A percentile compares a stretch with the other conserved stretches of the same genome.
Evolutionary conservation across 2,113 vertebrate species (phyloP).

Genomic region (Gobio gobio): DNA sequence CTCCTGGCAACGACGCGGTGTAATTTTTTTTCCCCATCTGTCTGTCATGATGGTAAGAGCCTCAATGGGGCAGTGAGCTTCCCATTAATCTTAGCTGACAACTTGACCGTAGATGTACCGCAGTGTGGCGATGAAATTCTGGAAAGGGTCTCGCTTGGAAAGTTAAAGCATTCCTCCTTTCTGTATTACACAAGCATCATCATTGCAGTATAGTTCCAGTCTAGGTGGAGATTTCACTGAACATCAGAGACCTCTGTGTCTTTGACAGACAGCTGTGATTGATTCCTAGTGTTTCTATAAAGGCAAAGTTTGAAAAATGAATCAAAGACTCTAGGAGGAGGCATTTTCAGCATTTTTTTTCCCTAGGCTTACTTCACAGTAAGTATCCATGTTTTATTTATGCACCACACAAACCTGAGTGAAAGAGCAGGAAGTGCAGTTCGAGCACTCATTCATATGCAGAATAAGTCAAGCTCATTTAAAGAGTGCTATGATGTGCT

Average conservation of each 20-base stretch:
- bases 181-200: conserved; percentile 1
- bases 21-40: not conserved
- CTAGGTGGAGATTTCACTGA: conserved; percentile 9
- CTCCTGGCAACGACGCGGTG: not conserved
- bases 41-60: conserved; percentile 19
- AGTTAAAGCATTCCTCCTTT: conserved; percentile 27
- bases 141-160: conserved; percentile 12
- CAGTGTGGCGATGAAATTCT: conserved; percentile 31
- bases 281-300: conserved; percentile 27
- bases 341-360: conserved; percentile 17
- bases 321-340: conserved; percentile 36
- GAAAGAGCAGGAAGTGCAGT: not conserved
- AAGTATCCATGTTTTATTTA: conserved; percentile 7
- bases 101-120: conserved; percentile 8
- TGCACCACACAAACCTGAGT: conserved; percentile 1
- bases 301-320: conserved; percentile 48
- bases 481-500: conserved; percentile 22
- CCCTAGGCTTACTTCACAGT: not conserved
- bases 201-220: conserved; percentile 11
- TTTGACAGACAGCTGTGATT: conserved; percentile 49
- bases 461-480: conserved; percentile 23
- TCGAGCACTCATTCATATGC: conserved; percentile 30
- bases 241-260: conserved; percentile 16
- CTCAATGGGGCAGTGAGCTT: conserved; percentile 23
- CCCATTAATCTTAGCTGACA: conserved; percentile 42